These are phyloP conservation scores for Mimas tiliae DNA, from an alignment of 2,888 invertebrate species.

Conservation along the genomic window DNA sequence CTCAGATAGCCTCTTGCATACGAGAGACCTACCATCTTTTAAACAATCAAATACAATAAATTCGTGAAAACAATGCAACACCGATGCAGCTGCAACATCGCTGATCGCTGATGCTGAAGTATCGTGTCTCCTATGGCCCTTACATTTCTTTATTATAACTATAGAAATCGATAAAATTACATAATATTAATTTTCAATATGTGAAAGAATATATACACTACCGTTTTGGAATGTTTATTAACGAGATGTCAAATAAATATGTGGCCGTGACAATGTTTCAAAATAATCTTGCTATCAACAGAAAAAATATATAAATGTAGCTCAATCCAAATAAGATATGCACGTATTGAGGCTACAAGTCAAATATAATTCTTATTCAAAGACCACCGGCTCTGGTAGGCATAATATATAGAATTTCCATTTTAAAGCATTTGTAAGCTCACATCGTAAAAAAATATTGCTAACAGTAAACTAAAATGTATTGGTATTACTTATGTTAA, in stretches of 20 bases:
- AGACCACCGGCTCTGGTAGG: constrained; percentile 5
- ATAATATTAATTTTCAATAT: constrained; percentile 8
- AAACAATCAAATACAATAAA: too few relatives aligned
- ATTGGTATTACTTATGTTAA: constrained; percentile 30
- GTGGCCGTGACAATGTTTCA: neutral
- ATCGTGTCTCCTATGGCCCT: too few relatives aligned
- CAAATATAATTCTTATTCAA: constrained; percentile 24
- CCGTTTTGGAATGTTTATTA: constrained; percentile 9
- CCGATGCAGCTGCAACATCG: too few relatives aligned
- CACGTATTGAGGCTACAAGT: constrained; percentile 29
- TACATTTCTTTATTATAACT: constrained; percentile 2
- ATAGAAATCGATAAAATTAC: constrained; percentile 7
- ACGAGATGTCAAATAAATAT: constrained; percentile 1
- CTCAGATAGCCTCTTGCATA: too few relatives aligned
- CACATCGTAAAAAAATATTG: constrained; percentile 58
- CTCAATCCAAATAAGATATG: constrained; percentile 25
- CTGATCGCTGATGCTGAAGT: too few relatives aligned
- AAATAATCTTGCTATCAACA: neutral
- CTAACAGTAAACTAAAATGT: constrained; percentile 56
- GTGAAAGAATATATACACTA: constrained; percentile 3
- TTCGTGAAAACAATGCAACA: too few relatives aligned
- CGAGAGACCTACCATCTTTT: too few relatives aligned
- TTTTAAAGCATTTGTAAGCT: constrained; percentile 75
- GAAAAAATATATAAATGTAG: neutral
- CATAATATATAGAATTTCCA: constrained; percentile 31